Base-by-base conservation (phyloP, 2,797 vertebrate species). In the Enteromius mattozi region DNA sequence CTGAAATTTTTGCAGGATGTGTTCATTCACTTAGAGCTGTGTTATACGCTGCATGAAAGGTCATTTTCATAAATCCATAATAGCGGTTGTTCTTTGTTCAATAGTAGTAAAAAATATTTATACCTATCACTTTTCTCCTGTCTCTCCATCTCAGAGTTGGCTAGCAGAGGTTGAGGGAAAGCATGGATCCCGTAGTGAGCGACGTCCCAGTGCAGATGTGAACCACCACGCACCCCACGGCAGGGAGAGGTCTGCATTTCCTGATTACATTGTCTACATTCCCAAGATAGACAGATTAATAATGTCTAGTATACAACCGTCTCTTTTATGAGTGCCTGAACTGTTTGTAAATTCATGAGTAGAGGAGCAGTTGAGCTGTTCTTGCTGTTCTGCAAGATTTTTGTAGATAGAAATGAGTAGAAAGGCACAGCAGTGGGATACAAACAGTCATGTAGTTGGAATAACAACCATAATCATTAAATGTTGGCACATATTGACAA, bases 131-230 rank as follows among this genome's bases (percentile, higher is more conserved):
- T 78, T 42, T 51, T 13, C 45, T 13, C 37, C 27, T 61, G 7
- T 61, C 21, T 74, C 14, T 61, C 51, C 14, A 17, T 61, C 13
- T 16, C 93, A 99, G 98, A 96, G 95, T 1, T 99, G 98, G 98
- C 93, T 99, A 42, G 96, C 97, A 85, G 98, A 99, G 94, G 98
- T 98, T 87, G 98, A 99, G 95, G 97, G 97, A 54, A 99, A 99
- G 94, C 96, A 96, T 86, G 95, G 95, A 88, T 95, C 95, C 88
- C 95, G 97, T 91, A 95, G 96, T 78, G 98, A 99, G 93, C 90
- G 97, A 88, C 91, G 97, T 88, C 95, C 97, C 92, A 99, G 98
- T 89, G 95, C 96, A 13, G 98, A 99, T 72, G 95, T 96, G 93
- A 99, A 99, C 92, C 98, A 99, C 91, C 98, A 99, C 59, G 95